Conservation (phyloP, 1,140 invertebrate genomes). For the Nixonia krombeini region DNA sequence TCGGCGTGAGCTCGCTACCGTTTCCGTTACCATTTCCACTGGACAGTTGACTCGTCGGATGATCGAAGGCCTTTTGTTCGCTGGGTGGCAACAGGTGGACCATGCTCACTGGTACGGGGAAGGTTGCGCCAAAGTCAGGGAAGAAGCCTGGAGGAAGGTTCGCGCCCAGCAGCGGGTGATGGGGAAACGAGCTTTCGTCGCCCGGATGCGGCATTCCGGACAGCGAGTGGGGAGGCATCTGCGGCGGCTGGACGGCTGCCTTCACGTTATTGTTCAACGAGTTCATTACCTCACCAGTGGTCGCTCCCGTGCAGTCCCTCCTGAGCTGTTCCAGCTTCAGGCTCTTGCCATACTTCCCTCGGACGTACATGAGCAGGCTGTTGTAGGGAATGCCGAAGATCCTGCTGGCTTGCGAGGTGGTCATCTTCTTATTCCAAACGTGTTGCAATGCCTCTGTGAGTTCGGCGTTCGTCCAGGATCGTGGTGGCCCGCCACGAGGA, state of each 20-base stretch:
- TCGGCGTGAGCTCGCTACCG: too few species aligned
- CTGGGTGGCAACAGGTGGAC: slow-evolving; percentile 83
- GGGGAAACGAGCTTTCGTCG: slow-evolving; percentile 53
- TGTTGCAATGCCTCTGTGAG: slow-evolving; percentile 89
- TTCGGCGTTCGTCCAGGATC: slow-evolving; percentile 92
- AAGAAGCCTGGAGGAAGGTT: slow-evolving; percentile 78
- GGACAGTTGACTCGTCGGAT: slow-evolving; percentile 32
- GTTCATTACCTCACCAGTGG: slow-evolving; percentile 78
- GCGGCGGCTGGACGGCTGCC: slow-evolving; percentile 71
- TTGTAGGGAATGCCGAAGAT: slow-evolving; percentile 94
- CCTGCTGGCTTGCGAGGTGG: slow-evolving; percentile 90
- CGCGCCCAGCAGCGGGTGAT: slow-evolving; percentile 79
- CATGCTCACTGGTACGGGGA: slow-evolving; percentile 87
- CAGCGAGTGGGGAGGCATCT: slow-evolving; percentile 68
- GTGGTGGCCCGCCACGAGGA: slow-evolving; percentile 86
- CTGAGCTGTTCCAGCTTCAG: slow-evolving; percentile 88
- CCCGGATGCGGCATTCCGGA: slow-evolving; percentile 54
- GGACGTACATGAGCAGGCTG: slow-evolving; percentile 90
- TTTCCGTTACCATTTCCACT: too few species aligned
- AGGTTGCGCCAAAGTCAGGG: slow-evolving; percentile 83
- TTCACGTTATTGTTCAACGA: slow-evolving; percentile 81
- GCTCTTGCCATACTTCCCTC: slow-evolving; percentile 93
- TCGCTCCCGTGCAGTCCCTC: slow-evolving; percentile 84
- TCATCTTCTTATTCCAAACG: slow-evolving; percentile 95
- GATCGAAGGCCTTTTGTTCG: slow-evolving; percentile 75